phyloP scores from a whole-genome alignment of 1,140 invertebrate genomes.

The Phymorhynchus buccinoides region DNA sequence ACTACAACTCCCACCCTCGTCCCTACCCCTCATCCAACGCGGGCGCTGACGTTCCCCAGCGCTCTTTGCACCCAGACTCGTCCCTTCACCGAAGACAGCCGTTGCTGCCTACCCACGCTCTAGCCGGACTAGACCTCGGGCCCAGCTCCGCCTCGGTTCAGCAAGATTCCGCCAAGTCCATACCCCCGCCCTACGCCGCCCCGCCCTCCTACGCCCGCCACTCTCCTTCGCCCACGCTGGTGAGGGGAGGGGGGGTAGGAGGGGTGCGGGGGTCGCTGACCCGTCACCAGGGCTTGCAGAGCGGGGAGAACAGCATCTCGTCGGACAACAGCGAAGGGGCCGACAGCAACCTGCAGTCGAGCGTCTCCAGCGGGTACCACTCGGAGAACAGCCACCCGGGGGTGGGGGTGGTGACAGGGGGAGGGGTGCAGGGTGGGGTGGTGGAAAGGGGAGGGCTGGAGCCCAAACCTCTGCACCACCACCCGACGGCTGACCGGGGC shows the following conservation, averaged over 20 bases:
- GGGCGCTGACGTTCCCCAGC: background rate
- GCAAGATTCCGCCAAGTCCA: background rate
- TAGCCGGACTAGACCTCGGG: background rate
- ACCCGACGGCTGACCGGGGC: constrained; percentile 38
- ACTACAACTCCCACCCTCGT: background rate
- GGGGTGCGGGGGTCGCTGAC: background rate
- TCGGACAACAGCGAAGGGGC: constrained; percentile 56
- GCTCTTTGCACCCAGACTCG: background rate
- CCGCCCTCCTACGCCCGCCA: constrained; percentile 32
- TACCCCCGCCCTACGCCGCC: constrained; percentile 12
- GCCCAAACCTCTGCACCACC: background rate
- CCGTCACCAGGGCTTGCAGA: constrained; percentile 16
- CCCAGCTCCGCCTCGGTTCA: background rate
- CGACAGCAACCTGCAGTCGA: constrained; percentile 52
- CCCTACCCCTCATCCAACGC: no score
- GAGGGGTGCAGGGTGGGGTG: background rate
- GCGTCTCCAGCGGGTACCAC: constrained; percentile 53
- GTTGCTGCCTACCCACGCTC: background rate
- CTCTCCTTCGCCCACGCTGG: constrained; percentile 17
- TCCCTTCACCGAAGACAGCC: background rate
- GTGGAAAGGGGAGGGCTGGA: background rate
- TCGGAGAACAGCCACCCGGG: constrained; percentile 43
- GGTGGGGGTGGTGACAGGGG: background rate
- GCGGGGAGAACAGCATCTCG: constrained; percentile 53
- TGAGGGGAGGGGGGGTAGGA: background rate